These are phyloP conservation scores for Paedocypris micromegethes DNA, from an alignment of 2,797 vertebrate species.

Conservation along the genomic window DNA sequence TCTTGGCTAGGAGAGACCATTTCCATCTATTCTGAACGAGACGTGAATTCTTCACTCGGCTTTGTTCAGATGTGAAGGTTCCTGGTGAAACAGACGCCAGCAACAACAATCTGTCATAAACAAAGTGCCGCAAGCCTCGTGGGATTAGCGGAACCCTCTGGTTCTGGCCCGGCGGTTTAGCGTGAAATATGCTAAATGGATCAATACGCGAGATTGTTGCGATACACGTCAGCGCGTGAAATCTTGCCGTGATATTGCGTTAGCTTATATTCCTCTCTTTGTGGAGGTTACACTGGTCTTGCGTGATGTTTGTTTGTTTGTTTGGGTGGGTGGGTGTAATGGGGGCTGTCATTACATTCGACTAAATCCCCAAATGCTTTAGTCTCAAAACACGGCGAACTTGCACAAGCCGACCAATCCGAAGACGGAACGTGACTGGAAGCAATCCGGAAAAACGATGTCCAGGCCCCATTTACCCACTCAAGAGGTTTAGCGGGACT, in stretches of 20 bases:
- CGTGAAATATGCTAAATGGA: conserved; percentile 10
- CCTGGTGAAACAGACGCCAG: conserved; percentile 1
- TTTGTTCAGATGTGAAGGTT: not conserved
- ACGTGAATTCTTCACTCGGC: not conserved
- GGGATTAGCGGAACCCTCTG: conserved; percentile 5
- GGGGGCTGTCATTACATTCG: conserved; percentile 10
- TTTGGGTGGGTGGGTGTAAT: not conserved
- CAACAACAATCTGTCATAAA: conserved; percentile 5
- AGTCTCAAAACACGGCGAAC: not conserved
- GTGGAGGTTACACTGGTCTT: conserved; percentile 40
- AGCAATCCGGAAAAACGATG: too few relatives aligned
- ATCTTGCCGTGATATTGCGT: conserved; percentile 43
- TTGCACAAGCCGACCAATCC: too few relatives aligned
- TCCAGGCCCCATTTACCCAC: too few relatives aligned
- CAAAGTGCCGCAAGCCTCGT: conserved; percentile 5
- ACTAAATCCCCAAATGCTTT: conserved; percentile 1
- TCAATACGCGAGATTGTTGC: conserved; percentile 19
- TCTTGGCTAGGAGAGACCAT: too few relatives aligned
- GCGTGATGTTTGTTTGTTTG: conserved; percentile 34
- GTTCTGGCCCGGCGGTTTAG: not conserved
- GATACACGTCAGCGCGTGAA: not conserved
- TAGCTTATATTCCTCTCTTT: conserved; percentile 9
- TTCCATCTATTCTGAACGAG: not conserved
- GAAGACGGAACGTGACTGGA: too few relatives aligned
- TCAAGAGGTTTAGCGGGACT: too few relatives aligned